A percentile compares a stretch with the other conserved stretches of the same genome.
Conservation (phyloP, 2,888 invertebrate species). For the Agelastica alni region DNA sequence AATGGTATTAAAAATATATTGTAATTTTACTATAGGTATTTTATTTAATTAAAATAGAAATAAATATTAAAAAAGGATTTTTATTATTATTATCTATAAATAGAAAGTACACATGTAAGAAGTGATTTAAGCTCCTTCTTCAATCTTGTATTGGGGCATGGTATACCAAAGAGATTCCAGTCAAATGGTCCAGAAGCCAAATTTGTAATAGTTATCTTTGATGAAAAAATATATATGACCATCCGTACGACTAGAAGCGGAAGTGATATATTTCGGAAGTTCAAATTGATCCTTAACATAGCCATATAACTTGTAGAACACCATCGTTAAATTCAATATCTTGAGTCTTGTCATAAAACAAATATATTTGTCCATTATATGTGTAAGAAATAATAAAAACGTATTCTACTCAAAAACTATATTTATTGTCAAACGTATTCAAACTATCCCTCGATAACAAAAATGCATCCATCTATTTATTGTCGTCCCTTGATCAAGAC, state of each 20-base stretch:
- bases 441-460: no score
- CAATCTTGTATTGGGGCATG: neutral
- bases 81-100: neutral
- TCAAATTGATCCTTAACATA: neutral
- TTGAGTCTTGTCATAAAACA: neutral
- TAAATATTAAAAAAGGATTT: no score
- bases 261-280: neutral
- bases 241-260: neutral
- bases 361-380: no score
- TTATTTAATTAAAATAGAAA: no score
- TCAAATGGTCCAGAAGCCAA: neutral
- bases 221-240: neutral
- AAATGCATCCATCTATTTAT: no score
- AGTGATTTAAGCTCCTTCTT: neutral
- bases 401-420: no score
- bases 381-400: no score
- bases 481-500: no score
- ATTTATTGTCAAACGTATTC: no score
- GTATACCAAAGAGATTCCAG: neutral
- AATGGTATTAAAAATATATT: no score
- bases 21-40: no score
- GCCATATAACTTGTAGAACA: neutral
- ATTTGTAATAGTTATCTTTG: neutral
- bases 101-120: neutral
- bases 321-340: neutral